Evolutionary conservation across 2,888 invertebrate genomes (phyloP).

Genomic region (Pyrochroa serraticornis): DNA sequence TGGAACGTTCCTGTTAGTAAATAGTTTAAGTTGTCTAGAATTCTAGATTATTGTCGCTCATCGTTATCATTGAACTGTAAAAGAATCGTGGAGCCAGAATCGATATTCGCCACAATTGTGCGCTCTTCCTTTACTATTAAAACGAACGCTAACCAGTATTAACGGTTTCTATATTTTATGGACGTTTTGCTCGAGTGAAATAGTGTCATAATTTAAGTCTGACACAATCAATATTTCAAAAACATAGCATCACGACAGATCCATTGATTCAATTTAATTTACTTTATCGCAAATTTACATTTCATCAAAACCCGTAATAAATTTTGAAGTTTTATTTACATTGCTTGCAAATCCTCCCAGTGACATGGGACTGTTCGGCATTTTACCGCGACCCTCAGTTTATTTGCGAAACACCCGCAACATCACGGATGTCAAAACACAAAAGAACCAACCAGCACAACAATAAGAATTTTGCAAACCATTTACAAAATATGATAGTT

Average conservation of each 20-base stretch:
- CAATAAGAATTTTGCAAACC: too few relatives aligned
- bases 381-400: too few relatives aligned
- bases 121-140: too few relatives aligned
- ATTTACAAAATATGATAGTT: too few relatives aligned
- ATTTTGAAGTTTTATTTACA: neutral
- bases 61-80: neutral
- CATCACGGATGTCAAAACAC: too few relatives aligned
- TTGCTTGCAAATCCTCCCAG: too few relatives aligned
- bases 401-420: too few relatives aligned
- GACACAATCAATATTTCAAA: neutral
- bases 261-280: neutral
- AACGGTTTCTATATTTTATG: constrained; percentile 4
- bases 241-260: neutral
- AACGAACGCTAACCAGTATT: too few relatives aligned
- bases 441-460: too few relatives aligned
- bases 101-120: too few relatives aligned
- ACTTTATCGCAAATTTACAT: constrained; percentile 4
- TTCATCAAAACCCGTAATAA: constrained; percentile 2
- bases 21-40: neutral
- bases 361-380: too few relatives aligned
- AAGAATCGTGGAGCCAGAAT: neutral
- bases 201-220: constrained; percentile 2
- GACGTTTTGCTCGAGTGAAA: neutral
- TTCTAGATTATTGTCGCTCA: neutral
- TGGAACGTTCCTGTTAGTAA: neutral